phyloP scores from a whole-genome alignment of 2,113 vertebrate species.

The Pterocles gutturalis region DNA sequence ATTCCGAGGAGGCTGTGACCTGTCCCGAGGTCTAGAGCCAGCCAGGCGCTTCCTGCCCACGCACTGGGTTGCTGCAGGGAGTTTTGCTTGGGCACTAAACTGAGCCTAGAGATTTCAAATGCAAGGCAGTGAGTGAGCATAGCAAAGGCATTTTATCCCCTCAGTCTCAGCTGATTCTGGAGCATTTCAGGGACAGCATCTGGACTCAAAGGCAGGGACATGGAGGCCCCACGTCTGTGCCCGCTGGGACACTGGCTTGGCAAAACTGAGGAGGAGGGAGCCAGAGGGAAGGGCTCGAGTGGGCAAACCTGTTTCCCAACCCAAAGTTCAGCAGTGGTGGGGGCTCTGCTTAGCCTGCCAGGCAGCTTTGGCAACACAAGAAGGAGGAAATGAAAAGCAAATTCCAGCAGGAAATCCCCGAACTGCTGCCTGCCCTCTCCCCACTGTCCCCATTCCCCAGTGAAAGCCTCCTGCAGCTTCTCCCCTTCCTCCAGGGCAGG shows the following conservation, averaged over 20 bases:
- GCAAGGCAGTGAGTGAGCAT: not conserved
- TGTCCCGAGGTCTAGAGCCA: not conserved
- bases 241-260: not conserved
- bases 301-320: not conserved
- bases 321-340: not conserved
- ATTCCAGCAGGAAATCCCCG: not conserved
- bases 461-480: not conserved
- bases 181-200: not conserved
- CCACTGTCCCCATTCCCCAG: fast-evolving
- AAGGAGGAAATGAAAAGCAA: not conserved
- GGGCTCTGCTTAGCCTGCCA: not conserved
- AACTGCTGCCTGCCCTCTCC: not conserved
- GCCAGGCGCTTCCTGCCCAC: fast-evolving
- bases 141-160: not conserved
- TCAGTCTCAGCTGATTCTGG: not conserved
- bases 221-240: fast-evolving
- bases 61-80: not conserved
- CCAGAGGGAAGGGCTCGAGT: not conserved
- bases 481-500: not conserved
- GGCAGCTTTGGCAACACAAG: not conserved
- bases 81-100: not conserved
- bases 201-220: not conserved
- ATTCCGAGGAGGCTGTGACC: not conserved
- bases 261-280: not conserved
- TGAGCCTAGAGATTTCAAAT: not conserved